Evolutionary conservation across 2,797 vertebrate species (phyloP).

Genomic region (Hephaestus fuliginosus): DNA sequence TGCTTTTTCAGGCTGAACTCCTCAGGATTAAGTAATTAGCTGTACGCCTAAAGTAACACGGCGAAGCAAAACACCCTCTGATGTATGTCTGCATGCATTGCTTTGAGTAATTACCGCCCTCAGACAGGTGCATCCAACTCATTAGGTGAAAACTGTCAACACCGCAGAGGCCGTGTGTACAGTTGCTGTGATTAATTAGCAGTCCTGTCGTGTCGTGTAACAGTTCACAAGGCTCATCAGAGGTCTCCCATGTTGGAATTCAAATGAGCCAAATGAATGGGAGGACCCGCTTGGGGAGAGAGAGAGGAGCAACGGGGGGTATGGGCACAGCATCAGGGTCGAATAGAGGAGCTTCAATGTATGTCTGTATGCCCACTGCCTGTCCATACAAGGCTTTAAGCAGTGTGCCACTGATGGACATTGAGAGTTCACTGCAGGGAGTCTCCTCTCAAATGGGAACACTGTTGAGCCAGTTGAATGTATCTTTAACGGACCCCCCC

Average conservation of each 20-base stretch:
- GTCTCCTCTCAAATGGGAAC: slow-evolving; percentile 44
- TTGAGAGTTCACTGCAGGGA: slow-evolving; percentile 55
- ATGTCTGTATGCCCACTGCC: slow-evolving; percentile 61
- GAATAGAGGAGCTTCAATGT: slow-evolving; percentile 66
- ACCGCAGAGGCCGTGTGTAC: slow-evolving; percentile 41
- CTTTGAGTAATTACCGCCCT: slow-evolving; percentile 15
- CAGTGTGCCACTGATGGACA: slow-evolving; percentile 57
- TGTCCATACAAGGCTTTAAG: slow-evolving; percentile 61
- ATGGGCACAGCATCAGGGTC: slow-evolving; percentile 61
- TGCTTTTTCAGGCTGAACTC: not conserved
- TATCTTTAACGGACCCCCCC: not conserved
- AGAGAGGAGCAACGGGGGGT: slow-evolving; percentile 74
- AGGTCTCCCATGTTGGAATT: slow-evolving; percentile 76
- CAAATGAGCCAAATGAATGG: slow-evolving; percentile 79
- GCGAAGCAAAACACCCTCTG: slow-evolving; percentile 4
- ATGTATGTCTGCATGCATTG: not conserved
- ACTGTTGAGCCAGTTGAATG: slow-evolving; percentile 32
- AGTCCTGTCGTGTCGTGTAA: slow-evolving; percentile 69
- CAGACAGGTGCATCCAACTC: slow-evolving; percentile 30
- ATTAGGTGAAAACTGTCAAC: slow-evolving; percentile 18
- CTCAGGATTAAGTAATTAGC: not conserved
- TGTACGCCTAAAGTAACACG: not conserved
- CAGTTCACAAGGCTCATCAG: slow-evolving; percentile 69
- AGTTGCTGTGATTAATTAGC: slow-evolving; percentile 74
- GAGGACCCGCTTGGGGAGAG: slow-evolving; percentile 61